Evolutionary conservation across 2,888 invertebrate genomes (phyloP).

Genomic region (Drosophila colorata): DNA sequence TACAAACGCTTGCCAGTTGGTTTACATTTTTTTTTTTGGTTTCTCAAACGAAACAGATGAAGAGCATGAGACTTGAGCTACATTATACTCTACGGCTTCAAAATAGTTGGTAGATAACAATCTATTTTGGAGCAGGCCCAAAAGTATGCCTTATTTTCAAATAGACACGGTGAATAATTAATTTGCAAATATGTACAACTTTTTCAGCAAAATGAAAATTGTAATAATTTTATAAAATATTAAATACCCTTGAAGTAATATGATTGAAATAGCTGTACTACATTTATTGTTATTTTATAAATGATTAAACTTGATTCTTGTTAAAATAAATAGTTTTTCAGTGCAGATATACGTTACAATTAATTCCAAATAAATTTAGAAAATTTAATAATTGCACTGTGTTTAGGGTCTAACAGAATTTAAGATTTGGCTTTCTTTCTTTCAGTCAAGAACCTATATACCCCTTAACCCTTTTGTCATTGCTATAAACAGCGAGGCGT

Average conservation of each 20-base stretch:
- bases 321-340: too few relatives aligned
- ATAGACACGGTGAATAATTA: neutral
- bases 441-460: neutral
- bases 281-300: too few relatives aligned
- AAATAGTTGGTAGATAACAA: neutral
- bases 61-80: neutral
- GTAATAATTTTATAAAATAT: too few relatives aligned
- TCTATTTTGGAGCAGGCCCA: neutral
- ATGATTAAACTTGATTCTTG: too few relatives aligned
- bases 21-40: neutral
- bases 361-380: too few relatives aligned
- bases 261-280: too few relatives aligned
- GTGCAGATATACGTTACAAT: too few relatives aligned
- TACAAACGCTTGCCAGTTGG: slow-evolving; percentile 18
- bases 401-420: too few relatives aligned
- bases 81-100: neutral
- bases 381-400: too few relatives aligned
- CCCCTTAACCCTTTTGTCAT: neutral
- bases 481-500: slow-evolving; percentile 2
- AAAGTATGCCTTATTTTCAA: slow-evolving; percentile 6
- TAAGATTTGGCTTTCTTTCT: neutral
- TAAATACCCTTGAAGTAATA: too few relatives aligned
- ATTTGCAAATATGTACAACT: too few relatives aligned
- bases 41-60: neutral
- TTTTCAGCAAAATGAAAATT: neutral